Evolutionary conservation across 1,140 invertebrate genomes (phyloP).

Genomic region (Drosophila subpulchrella): DNA sequence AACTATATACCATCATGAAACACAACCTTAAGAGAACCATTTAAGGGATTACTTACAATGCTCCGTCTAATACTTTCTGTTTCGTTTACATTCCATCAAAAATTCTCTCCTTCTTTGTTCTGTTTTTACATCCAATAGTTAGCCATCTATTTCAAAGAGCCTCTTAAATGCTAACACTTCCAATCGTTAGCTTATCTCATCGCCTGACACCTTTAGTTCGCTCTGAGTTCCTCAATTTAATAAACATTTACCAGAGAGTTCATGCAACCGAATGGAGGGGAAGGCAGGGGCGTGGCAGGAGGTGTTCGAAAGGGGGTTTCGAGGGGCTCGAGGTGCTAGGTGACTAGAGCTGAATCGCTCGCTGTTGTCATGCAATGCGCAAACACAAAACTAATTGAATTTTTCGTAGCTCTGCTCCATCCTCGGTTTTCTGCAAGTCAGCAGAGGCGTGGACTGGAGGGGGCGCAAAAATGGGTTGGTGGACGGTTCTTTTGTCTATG

Average conservation of each 20-base stretch:
- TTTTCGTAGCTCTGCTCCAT: constrained; percentile 54
- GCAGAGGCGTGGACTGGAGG: constrained; percentile 14
- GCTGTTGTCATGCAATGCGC: constrained; percentile 81
- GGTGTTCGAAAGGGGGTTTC: too few species aligned
- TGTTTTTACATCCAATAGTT: constrained; percentile 10
- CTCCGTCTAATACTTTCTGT: too few species aligned
- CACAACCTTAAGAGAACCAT: too few species aligned
- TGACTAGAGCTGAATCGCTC: constrained; percentile 24
- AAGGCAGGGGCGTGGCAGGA: neutral
- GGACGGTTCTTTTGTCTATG: constrained; percentile 47
- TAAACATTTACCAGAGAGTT: constrained; percentile 58
- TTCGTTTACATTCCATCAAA: neutral
- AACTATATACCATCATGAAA: too few species aligned
- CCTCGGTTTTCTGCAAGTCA: constrained; percentile 53
- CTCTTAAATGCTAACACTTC: constrained; percentile 28
- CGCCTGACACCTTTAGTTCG: constrained; percentile 35
- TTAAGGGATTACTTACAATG: neutral
- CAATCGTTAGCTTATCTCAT: constrained; percentile 29
- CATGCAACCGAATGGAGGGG: constrained; percentile 6
- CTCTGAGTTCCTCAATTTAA: constrained; percentile 44
- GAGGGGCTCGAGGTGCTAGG: neutral
- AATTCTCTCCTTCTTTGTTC: neutral
- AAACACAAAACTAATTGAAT: constrained; percentile 83
- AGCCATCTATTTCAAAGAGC: constrained; percentile 30
- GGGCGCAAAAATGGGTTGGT: neutral